Conservation (phyloP, 2,113 vertebrate species). For the Archilochus colubris region DNA sequence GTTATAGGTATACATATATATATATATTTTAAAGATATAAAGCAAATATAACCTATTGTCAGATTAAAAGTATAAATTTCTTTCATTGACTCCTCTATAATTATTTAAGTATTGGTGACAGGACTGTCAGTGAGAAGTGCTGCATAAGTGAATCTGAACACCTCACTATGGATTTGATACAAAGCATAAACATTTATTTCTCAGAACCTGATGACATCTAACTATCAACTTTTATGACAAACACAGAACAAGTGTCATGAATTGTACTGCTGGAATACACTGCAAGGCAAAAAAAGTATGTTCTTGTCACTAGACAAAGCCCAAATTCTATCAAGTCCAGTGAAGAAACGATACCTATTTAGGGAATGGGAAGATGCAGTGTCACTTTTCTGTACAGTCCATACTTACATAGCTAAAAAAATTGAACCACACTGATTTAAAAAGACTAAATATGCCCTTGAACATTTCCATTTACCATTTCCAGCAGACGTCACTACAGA, state of each 20-base stretch:
- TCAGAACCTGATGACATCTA: conserved; percentile 12
- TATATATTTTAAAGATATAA: background rate
- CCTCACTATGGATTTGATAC: conserved; percentile 10
- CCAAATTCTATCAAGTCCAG: background rate
- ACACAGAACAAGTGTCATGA: background rate
- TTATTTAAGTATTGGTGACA: conserved; percentile 54
- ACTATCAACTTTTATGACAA: conserved; percentile 41
- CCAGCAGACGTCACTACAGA: conserved; percentile 29
- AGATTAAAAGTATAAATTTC: conserved; percentile 62
- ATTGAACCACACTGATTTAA: background rate
- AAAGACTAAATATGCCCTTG: conserved; percentile 25
- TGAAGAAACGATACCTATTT: background rate
- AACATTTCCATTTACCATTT: conserved; percentile 26
- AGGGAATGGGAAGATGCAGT: background rate
- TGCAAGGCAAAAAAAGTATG: background rate
- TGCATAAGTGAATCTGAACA: conserved; percentile 32
- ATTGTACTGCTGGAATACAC: background rate
- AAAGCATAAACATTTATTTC: conserved; percentile 40
- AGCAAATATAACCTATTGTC: conserved; percentile 58
- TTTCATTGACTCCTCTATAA: conserved; percentile 23
- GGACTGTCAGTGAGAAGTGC: conserved; percentile 9
- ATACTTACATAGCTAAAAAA: accelerated
- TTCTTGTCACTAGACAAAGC: background rate
- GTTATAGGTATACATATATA: conserved; percentile 2
- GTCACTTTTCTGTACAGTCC: background rate